Evolutionary conservation across 2,113 vertebrate species (phyloP).

Genomic region (rat (Rattus norvegicus)): GRCr8 NC_086029.1:31100501-31101000

Average conservation of each 20-base stretch:
- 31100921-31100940: not conserved
- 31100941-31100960: not conserved
- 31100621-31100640: not conserved
- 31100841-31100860: not conserved
- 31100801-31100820: not conserved
- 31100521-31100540: not conserved
- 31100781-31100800: not conserved
- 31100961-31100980: not conserved
- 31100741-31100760: not conserved
- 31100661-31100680: not conserved
- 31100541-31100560: no score
- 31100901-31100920: not conserved
- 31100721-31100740: not conserved
- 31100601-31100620: no score
- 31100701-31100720: not conserved
- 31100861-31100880: not conserved
- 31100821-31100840: not conserved
- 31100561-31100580: not conserved
- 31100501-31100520: not conserved
- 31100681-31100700: not conserved
- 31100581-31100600: not conserved
- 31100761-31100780: not conserved
- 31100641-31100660: not conserved
- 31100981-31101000: not conserved
- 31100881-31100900: not conserved